Conservation (phyloP, 1,140 invertebrate genomes). For the Tetragnatha versicolor region DNA sequence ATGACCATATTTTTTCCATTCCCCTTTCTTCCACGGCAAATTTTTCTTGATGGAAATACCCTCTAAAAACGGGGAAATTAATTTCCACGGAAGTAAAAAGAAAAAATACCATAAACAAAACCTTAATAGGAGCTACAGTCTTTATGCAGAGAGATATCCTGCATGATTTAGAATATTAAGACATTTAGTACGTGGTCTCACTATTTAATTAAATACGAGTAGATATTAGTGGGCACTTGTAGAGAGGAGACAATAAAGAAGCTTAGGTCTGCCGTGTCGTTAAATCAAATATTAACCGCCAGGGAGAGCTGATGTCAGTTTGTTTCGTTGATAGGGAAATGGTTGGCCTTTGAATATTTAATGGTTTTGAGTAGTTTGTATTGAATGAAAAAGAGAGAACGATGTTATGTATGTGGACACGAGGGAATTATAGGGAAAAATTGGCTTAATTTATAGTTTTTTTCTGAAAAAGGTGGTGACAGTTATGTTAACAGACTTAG, state of each 20-base stretch:
- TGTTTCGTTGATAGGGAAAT: no score
- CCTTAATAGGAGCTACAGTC: background rate
- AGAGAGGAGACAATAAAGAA: background rate
- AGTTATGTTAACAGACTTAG: no score
- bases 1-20: background rate
- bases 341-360: no score
- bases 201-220: slow-evolving; percentile 19
- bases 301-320: no score
- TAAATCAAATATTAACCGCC: slow-evolving; percentile 15
- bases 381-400: no score
- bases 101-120: background rate
- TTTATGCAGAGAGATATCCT: no score
- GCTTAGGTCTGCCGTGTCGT: background rate
- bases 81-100: background rate
- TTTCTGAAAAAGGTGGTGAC: no score
- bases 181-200: background rate
- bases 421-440: no score
- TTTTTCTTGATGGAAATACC: no score
- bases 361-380: no score
- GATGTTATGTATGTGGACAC: no score
- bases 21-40: background rate
- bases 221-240: slow-evolving; percentile 1
- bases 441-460: no score
- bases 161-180: background rate
- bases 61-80: background rate